Evolutionary conservation across 2,888 invertebrate species (phyloP), one percentile per base, ranked within the genome.

Genomic region (Deilephila porcellus): DNA sequence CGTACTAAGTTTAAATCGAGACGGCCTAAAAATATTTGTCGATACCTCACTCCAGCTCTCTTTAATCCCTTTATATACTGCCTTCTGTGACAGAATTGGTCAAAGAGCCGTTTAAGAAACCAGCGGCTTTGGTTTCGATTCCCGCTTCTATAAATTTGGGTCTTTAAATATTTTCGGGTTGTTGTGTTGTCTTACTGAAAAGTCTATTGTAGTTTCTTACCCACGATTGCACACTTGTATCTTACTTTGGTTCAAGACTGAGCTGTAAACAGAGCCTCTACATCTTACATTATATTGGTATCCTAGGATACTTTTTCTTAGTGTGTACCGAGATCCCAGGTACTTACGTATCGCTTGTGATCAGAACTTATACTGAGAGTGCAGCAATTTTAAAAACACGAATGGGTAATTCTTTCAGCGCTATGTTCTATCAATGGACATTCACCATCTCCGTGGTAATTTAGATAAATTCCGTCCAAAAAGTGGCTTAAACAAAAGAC

Each of bases 401-500:
- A 56, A 3, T 19, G 19, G 53, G 19, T n/a, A 45, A 7, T 64
- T 45, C 6, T 52, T 67, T 67, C 20, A 17, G 1, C 6, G 3
- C 52, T 1, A 52, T 8, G 20, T 4, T 17, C 29, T 32, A n/a
- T 37, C 52, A 17, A 67, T 45, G 45, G 45, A 14, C 17, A 52
- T 52, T 52, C 67, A 53, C 20, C 25, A 52, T 60, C 20, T 17
- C 11, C 45, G 56, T 25, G 7, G 59, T 72, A 72, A 64, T 64
- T 64, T 72, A 72, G 56, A 37, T 56, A 59, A 64, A 56, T 25
- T 53, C 45, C 52, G 64, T 59, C 59, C 19, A 73, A 70, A 72
- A 59, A 70, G 60, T 62, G 64, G 45, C 67, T 64, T 64, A 72
- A 72, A 64, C 72, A 64, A 64, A 72, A 64, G 63, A 52, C 19